Evolutionary conservation across 2,888 invertebrate genomes (phyloP).

Genomic region (Cephus nigrinus): DNA sequence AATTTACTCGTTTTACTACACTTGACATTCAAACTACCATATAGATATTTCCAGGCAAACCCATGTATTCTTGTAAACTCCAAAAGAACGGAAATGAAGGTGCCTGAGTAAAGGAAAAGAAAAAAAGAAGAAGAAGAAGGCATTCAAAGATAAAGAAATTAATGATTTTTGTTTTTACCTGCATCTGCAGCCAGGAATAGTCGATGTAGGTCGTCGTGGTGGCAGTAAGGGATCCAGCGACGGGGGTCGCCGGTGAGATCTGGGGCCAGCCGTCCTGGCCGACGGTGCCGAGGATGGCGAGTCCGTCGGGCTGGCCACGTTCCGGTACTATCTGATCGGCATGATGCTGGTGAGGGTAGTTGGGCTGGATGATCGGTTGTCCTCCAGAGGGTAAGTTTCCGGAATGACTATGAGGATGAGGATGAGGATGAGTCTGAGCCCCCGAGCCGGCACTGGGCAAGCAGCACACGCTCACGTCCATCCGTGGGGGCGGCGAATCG

Average conservation of each 20-base stretch:
- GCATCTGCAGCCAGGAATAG: conserved; percentile 65
- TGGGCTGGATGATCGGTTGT: conserved; percentile 50
- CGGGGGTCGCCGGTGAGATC: conserved; percentile 42
- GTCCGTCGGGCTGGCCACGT: conserved; percentile 56
- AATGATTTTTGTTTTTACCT: conserved; percentile 39
- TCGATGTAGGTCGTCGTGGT: conserved; percentile 61
- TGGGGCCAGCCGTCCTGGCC: conserved; percentile 54
- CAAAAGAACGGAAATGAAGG: no score
- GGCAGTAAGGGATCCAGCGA: conserved; percentile 27
- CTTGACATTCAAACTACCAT: no score
- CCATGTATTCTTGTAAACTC: no score
- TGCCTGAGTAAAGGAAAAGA: neutral
- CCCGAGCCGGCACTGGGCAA: conserved; percentile 61
- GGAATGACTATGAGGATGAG: conserved; percentile 36
- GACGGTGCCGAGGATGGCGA: conserved; percentile 51
- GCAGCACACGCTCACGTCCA: conserved; percentile 65
- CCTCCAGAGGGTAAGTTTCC: conserved; percentile 47
- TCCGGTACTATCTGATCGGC: conserved; percentile 65
- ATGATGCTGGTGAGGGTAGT: conserved; percentile 58
- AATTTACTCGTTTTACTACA: no score
- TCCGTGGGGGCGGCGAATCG: conserved; percentile 62
- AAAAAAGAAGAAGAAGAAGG: no score
- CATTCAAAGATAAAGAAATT: neutral
- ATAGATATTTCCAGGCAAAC: no score
- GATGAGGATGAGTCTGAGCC: conserved; percentile 44